These are phyloP conservation scores for Spea hammondii DNA, from an alignment of 2,797 vertebrate genomes.

Conservation along the genomic window DNA sequence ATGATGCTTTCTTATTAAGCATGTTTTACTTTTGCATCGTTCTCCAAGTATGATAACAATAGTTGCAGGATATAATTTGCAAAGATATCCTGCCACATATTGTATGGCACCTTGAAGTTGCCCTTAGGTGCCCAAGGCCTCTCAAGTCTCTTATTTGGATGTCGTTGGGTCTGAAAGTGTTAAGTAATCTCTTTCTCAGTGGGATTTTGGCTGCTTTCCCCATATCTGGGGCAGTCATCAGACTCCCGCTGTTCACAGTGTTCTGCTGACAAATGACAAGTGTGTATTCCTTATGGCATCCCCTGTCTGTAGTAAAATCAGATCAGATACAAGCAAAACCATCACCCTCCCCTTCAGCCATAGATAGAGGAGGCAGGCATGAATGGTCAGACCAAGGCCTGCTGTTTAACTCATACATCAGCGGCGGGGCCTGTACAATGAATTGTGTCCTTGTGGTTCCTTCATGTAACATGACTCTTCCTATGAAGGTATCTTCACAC, in stretches of 20 bases:
- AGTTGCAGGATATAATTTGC: no score
- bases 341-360: conserved; percentile 16
- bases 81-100: no score
- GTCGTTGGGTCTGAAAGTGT: conserved; percentile 29
- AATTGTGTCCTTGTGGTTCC: background rate
- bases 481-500: no score
- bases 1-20: no score
- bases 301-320: conserved; percentile 49
- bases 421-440: background rate
- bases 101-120: background rate
- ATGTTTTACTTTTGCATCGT: no score
- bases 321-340: conserved; percentile 49
- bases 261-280: conserved; percentile 53
- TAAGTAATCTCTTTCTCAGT: conserved; percentile 51
- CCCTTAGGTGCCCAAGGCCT: conserved; percentile 1
- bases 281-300: conserved; percentile 53
- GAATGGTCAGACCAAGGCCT: conserved; percentile 12
- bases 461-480: no score
- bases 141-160: conserved; percentile 9
- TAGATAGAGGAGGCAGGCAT: conserved; percentile 9
- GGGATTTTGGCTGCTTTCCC: conserved; percentile 51
- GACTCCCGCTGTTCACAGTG: conserved; percentile 50
- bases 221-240: conserved; percentile 53
- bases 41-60: no score
- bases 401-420: conserved; percentile 21